These are phyloP conservation scores for Mesorhabditis spiculigera DNA, from an alignment of 2,888 invertebrate genomes.

Conservation along the genomic window DNA sequence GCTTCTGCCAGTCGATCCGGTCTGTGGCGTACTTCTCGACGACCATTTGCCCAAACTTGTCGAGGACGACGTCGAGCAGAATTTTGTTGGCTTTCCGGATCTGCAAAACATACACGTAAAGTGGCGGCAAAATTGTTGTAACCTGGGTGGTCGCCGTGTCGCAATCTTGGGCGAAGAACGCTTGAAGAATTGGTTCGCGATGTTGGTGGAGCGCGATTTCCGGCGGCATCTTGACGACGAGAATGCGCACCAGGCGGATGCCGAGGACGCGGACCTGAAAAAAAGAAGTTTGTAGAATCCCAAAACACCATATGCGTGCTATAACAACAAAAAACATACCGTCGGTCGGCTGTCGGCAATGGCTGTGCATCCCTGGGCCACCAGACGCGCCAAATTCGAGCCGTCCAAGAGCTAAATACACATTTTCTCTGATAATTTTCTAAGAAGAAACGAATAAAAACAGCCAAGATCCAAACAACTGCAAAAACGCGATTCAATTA, in stretches of 20 bases:
- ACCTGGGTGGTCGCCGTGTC: not conserved
- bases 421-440: not conserved
- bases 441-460: not conserved
- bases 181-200: constrained; percentile 43
- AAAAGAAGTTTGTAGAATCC: not conserved
- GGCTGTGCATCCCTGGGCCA: constrained; percentile 38
- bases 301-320: constrained; percentile 28
- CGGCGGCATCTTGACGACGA: constrained; percentile 43
- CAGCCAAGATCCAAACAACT: not conserved
- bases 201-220: constrained; percentile 49
- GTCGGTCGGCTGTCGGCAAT: constrained; percentile 41
- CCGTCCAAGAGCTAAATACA: constrained; percentile 27
- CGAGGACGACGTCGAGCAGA: constrained; percentile 49
- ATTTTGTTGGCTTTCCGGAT: constrained; percentile 51
- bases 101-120: constrained; percentile 11
- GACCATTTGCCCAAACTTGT: constrained; percentile 43
- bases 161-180: constrained; percentile 33
- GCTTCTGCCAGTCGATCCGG: constrained; percentile 46
- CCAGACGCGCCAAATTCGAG: constrained; percentile 31
- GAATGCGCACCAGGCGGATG: constrained; percentile 38
- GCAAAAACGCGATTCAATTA: constrained; percentile 6
- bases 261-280: not conserved
- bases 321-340: constrained; percentile 31
- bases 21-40: constrained; percentile 32
- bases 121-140: not conserved